Evolutionary conservation across 1,140 invertebrate species (phyloP), one percentile per base, ranked within the genome.

Genomic region (Drosophila takahashii): DNA sequence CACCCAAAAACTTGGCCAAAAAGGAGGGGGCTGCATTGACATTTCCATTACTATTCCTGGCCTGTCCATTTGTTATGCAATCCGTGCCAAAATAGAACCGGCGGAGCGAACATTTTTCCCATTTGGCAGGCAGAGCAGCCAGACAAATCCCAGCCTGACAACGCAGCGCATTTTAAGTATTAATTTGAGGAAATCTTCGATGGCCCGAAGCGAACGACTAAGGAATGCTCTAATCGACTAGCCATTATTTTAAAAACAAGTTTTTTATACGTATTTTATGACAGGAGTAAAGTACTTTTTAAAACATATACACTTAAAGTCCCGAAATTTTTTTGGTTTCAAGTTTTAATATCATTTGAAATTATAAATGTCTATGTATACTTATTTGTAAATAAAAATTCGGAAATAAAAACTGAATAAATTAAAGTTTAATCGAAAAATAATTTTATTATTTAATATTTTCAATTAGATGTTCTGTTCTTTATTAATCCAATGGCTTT

Each of bases 161-260:
- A 86, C 81, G 77, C 81, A 75, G 77, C 59, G 73, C 73, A 77
- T 74, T 85, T 85, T 80, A 85, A 81, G 81, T 86, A 86, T 86
- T 86, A 81, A 86, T 84, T 80, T 80, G 77, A 64, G 54, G 18
- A 50, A 81, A 73, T 61, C 53, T 50, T 44, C 4, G 32, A 15
- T n/a, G 37, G 18, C 13, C 2, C 11, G 29, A 26, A n/a, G n/a
- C 6, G 5, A 44, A 18, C 79, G 67, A 71, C 37, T 34, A 5
- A 1, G n/a, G 29, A 4, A 74, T 83, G 36, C 74, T 11, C 79
- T 80, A 0, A 47, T 2, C 9, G 1, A 9, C 15, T 5, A 36
- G 2, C 37, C 4, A 7, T n/a, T 1, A 10, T 6, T 8, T 5
- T 41, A 10, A 42, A 18, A 29, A 0, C 29, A 29, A 8, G n/a